Base-by-base conservation (phyloP, 1,140 invertebrate species). In the Campodea augens region DNA sequence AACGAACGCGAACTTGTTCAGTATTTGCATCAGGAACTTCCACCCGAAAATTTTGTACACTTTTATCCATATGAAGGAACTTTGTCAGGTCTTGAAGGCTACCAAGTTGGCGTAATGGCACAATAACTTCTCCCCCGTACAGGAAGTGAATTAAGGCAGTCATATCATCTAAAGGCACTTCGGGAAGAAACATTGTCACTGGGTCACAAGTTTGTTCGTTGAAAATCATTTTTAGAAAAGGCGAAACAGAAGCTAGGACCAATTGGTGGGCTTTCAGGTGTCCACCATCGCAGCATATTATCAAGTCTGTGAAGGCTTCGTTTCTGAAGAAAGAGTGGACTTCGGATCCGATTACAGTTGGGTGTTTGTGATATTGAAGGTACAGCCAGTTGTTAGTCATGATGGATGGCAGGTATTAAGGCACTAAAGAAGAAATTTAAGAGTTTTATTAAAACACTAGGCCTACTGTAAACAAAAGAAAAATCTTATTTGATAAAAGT, bases 361-460 rank as follows among this genome's bases (percentile, higher is more conserved):
- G 43, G 39, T 54, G 53, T 37, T 53, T 53, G 44, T 54, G 52
- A 45, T 54, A 54, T 40, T 54, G 53, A 25, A 54, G 51, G 37
- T 52, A 54, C n/a, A 54, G 49, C 53, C 53, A 54, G 12, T 32
- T 15, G 27, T n/a, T n/a, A n/a, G n/a, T n/a, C n/a, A n/a, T n/a
- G n/a, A n/a, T n/a, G n/a, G n/a, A n/a, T n/a, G n/a, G n/a, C n/a
- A n/a, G n/a, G n/a, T n/a, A n/a, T n/a, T n/a, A n/a, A n/a, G n/a
- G n/a, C n/a, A n/a, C n/a, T n/a, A n/a, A n/a, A n/a, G n/a, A n/a
- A n/a, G n/a, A n/a, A n/a, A n/a, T n/a, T n/a, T n/a, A n/a, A n/a
- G n/a, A n/a, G n/a, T n/a, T n/a, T n/a, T n/a, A n/a, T n/a, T n/a
- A n/a, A n/a, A n/a, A n/a, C n/a, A n/a, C n/a, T n/a, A n/a, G n/a